Evolutionary conservation across 2,113 vertebrate species (phyloP), one percentile per base, ranked within the genome.

Genomic region (Chionis minor): DNA sequence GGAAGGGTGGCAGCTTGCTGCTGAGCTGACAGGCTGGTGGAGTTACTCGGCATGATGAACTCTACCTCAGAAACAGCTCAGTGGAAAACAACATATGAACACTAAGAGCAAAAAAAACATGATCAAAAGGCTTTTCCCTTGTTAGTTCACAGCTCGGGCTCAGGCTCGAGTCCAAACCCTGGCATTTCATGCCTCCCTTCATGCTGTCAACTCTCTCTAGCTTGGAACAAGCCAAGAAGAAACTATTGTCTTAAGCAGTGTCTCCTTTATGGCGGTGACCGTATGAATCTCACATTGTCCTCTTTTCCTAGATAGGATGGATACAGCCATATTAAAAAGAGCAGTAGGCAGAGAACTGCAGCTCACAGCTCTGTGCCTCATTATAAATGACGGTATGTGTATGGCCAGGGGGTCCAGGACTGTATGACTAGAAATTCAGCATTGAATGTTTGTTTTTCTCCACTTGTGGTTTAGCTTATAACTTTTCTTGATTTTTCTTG

Each of bases 331-430:
- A 35, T 67, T 16, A 91, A 40, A 80, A 15, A 38, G 61, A 70
- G 16, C 18, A 19, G 18, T 44, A 81, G 65, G 55, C 28, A 73
- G 14, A 58, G 8, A 67, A 27, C 28, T 45, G n/a, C 51, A 35
- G 5, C 11, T 94, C 24, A 33, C 0, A 0, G 21, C 26, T 52
- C 10, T 75, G 33, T 42, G 26, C 13, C n/a, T 42, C 2, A 0
- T 52, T 67, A 27, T 52, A 75, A 61, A 58, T 42, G 8, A 35
- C 23, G 35, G 13, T 16, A 66, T 13, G 33, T 47, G 12, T 42
- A 51, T 15, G 59, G 8, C 10, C 13, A 15, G 21, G 11, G 28
- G 8, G 45, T 40, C 19, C 47, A 78, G 52, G 42, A 23, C 8
- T 77, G 3, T 72, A 44, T 35, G 22, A 44, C 32, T 63, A 81